phyloP scores from a whole-genome alignment of 2,113 vertebrate species.

The Brachyhypopomus occidentalis region DNA sequence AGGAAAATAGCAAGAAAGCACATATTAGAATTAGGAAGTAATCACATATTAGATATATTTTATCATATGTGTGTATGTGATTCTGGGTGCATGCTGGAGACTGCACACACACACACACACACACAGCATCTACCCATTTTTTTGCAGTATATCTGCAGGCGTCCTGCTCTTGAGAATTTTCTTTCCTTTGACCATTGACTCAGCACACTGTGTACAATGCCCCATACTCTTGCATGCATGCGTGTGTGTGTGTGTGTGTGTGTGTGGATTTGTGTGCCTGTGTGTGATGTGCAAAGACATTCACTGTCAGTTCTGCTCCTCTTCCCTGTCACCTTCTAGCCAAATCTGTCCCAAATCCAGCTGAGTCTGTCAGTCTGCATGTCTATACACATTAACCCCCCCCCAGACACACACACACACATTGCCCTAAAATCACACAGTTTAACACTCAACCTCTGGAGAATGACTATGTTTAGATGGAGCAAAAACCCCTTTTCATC shows the following conservation, averaged over 20 bases:
- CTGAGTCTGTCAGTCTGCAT: conserved; percentile 40
- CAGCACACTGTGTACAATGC: neutral
- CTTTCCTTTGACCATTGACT: conserved; percentile 10
- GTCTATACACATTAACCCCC: neutral
- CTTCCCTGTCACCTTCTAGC: conserved; percentile 37
- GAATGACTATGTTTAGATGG: neutral
- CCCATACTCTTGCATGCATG: neutral
- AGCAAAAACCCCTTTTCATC: neutral
- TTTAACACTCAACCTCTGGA: neutral
- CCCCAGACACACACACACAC: neutral
- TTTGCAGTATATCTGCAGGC: neutral
- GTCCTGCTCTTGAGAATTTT: conserved; percentile 5
- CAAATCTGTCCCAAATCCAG: conserved; percentile 46
- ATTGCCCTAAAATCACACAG: neutral
- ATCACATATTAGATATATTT: too few relatives aligned
- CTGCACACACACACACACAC: too few relatives aligned
- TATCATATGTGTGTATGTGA: too few relatives aligned
- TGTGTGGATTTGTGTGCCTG: conserved; percentile 11
- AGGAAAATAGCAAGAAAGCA: too few relatives aligned
- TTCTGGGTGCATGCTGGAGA: too few relatives aligned
- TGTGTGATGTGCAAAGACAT: neutral
- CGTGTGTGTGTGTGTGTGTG: conserved; percentile 39
- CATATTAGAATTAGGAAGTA: too few relatives aligned
- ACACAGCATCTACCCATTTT: too few relatives aligned
- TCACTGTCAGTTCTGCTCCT: conserved; percentile 33